Base-by-base conservation (phyloP, 2,888 invertebrate genomes). In the Theodoxus fluviatilis region DNA sequence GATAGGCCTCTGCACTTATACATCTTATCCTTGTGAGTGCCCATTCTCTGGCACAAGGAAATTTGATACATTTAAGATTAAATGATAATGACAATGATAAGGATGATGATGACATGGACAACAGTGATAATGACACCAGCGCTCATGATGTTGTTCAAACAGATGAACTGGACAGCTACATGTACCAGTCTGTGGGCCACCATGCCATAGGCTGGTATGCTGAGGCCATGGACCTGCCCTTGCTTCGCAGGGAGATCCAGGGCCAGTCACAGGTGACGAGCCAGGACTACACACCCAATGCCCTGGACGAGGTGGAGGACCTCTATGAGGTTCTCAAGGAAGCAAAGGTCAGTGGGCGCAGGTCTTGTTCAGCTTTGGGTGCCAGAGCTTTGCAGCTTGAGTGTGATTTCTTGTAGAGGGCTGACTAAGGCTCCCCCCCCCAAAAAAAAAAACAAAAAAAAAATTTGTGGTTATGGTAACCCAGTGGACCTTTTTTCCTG, bases 121-220 rank as follows among this genome's bases (percentile, higher is more conserved):
- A 43, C 9, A 18, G 43, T 9, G 43, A 18, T 12, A 43, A 12
- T 12, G 15, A 43, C 9, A 43, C 18, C 18, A 43, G 15, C 43
- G 15, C 9, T 12, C n/a, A n/a, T n/a, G n/a, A n/a, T n/a, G n/a
- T n/a, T 18, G 55, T 22, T 43, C 28, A 43, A 63, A 38, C 75
- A 86, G 86, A 85, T 90, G 97, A 97, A 87, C 86, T 96, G 82
- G 97, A 98, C 88, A 96, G 96, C 85, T 98, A 94, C 86, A 99
- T 99, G 99, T 99, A 98, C 87, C 99, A 99, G 90, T 97, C 97
- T 67, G 98, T 99, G 69, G 99, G 98, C 0, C 95, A 96, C 86
- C 94, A 97, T 89, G 96, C 95, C 25, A 93, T 99, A 76, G 92
- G 93, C 76, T 90, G 94, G 77, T 94, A 97, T 86, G 94, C 96